Percentiles rank a stretch among this genome's conserved stretches.
These are phyloP conservation scores for Drosophila ironensis DNA, from an alignment of 1,140 invertebrate species.

Conservation along the genomic window DNA sequence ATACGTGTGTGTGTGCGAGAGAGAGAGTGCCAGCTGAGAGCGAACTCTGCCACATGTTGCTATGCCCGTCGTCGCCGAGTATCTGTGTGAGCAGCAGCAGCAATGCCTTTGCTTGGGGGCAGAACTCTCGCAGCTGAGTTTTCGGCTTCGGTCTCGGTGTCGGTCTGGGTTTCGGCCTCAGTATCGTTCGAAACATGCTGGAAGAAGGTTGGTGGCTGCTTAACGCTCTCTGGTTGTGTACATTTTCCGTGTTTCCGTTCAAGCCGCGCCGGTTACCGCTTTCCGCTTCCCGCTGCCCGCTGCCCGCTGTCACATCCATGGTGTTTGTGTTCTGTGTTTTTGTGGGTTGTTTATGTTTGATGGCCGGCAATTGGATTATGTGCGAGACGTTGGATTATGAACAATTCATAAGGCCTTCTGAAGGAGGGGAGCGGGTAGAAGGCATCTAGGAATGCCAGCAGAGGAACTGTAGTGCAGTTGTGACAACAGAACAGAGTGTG, in stretches of 20 bases:
- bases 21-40: constrained; percentile 11
- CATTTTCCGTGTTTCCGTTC: background rate
- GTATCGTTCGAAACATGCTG: constrained; percentile 80
- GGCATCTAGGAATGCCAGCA: too few relatives aligned
- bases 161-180: constrained; percentile 35
- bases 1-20: background rate
- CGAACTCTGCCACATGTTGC: constrained; percentile 62
- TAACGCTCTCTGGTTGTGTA: constrained; percentile 23
- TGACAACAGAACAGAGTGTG: too few relatives aligned
- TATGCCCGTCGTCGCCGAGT: constrained; percentile 22
- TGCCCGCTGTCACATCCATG: too few relatives aligned
- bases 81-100: constrained; percentile 13
- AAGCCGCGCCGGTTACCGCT: constrained; percentile 49
- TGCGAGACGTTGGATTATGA: constrained; percentile 26
- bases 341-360: constrained; percentile 39
- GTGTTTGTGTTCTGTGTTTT: background rate
- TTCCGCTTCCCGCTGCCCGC: too few relatives aligned
- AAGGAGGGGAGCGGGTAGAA: background rate
- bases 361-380: constrained; percentile 44
- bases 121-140: background rate
- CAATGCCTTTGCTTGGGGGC: background rate
- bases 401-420: background rate
- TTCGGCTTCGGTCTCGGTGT: constrained; percentile 20
- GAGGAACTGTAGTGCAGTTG: too few relatives aligned
- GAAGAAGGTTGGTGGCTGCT: constrained; percentile 78